Evolutionary conservation across 1,140 invertebrate species (phyloP).

Genomic region (Pemphigus obesinymphae): DNA sequence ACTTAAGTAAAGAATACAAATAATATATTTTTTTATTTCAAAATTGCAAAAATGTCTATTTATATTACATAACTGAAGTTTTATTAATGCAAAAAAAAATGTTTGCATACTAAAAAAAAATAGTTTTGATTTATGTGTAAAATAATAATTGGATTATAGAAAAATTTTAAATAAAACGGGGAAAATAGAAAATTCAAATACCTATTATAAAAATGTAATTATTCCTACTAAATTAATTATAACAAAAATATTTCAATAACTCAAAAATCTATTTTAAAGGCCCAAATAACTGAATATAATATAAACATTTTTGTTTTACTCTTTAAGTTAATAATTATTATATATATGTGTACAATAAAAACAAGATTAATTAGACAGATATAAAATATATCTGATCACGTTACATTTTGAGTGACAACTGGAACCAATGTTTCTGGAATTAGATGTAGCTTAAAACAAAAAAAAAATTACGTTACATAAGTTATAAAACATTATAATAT

Average conservation of each 20-base stretch:
- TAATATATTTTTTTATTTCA: background rate
- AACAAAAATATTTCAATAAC: background rate
- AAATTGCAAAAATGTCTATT: background rate
- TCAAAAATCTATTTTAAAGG: background rate
- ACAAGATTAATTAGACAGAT: slow-evolving; percentile 21
- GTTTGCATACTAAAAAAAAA: background rate
- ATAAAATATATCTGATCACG: slow-evolving; percentile 16
- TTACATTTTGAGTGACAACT: slow-evolving; percentile 23
- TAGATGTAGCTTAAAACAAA: slow-evolving; percentile 12
- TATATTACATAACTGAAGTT: background rate
- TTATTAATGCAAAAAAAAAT: background rate
- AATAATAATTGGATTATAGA: background rate
- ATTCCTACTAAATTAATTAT: background rate
- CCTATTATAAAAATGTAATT: background rate
- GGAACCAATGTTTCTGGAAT: slow-evolving; percentile 21
- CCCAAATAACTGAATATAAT: slow-evolving; percentile 12
- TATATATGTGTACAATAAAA: slow-evolving; percentile 14
- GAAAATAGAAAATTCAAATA: background rate
- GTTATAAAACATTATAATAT: background rate
- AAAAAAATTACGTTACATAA: background rate
- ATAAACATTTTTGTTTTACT: slow-evolving; percentile 7
- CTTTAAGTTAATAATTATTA: background rate
- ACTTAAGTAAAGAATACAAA: background rate
- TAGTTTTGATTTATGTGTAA: background rate
- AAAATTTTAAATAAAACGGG: background rate